A percentile compares a stretch with the other conserved stretches of the same genome.
Conservation (phyloP, 1,140 invertebrate genomes). For the Hylaeus anthracinus region DNA sequence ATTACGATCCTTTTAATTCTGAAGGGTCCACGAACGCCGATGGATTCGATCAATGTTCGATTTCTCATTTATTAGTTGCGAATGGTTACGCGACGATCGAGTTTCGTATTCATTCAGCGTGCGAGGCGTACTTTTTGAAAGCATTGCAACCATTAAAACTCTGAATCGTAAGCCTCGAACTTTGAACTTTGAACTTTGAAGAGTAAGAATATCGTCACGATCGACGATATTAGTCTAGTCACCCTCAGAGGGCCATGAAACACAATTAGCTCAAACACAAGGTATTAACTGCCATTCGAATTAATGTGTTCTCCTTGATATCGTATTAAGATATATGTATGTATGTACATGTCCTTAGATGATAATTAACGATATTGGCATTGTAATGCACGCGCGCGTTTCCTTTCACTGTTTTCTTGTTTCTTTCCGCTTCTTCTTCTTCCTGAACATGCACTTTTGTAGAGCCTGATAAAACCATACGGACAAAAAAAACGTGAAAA, state of each 20-base stretch:
- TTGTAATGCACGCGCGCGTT: neutral
- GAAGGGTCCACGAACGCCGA: neutral
- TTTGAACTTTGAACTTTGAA: neutral
- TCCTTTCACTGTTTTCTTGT: conserved; percentile 1
- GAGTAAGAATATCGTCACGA: neutral
- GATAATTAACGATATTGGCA: conserved; percentile 2
- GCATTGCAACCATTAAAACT: neutral
- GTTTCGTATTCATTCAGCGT: neutral
- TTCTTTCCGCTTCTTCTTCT: neutral
- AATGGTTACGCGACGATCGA: neutral
- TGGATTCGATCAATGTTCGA: neutral
- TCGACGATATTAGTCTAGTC: conserved; percentile 1
- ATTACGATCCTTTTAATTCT: neutral
- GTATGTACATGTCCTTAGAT: conserved; percentile 7
- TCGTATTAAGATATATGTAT: conserved; percentile 11
- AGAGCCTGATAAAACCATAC: neutral
- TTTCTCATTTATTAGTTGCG: neutral
- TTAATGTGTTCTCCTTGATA: conserved; percentile 57
- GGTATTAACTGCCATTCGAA: conserved; percentile 71
- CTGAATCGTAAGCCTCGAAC: neutral
- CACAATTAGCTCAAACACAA: conserved; percentile 62
- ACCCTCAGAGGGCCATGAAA: neutral
- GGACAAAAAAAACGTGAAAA: neutral
- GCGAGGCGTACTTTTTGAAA: neutral
- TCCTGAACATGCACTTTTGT: neutral